Evolutionary conservation across 2,888 invertebrate species (phyloP), one percentile per base, ranked within the genome.

Genomic region (Melolontha melolontha): DNA sequence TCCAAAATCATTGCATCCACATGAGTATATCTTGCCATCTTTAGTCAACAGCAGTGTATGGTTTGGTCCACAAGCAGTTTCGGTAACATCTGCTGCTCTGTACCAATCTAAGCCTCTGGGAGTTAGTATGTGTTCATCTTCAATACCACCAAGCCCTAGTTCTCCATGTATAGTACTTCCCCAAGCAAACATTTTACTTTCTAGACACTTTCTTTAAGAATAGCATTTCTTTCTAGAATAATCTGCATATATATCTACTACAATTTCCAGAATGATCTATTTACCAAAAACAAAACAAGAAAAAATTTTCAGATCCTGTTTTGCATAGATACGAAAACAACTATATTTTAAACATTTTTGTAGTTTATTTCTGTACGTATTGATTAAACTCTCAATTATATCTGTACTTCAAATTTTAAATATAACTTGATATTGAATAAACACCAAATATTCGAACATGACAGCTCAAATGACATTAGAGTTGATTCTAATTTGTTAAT

Each of bases 1-100:
- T 0, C 96, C 95, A 77, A 90, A 90, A 78, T 96, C 96, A 85
- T 98, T 98, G 79, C 88, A 93, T 1, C 98, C 98, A 86, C 97
- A 97, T 1, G 96, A 92, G 83, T 90, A 96, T 5, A 97, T 86
- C 76, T 91, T 87, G 8, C 97, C 97, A 79, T 89, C 88, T 68
- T 85, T 85, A 0, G 93, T 91, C 0, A 96, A 85, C 72, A 96
- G 87, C 11, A 97, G 80, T 0, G 94, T 92, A 81, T 97, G 96
- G 74, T 90, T 90, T 75, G 91, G 90, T 17, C 97, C 96, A 76
- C 96, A 93, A 5, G 92, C 90, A 52, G 88, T 85, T 64, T 85
- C 82, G 52, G 82, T 79, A 1, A 91, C 83, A 71, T 84, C 83
- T 64, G 82, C 83, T 64, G 89, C 87, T 70, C 86, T 86, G 71